Evolutionary conservation across 2,113 vertebrate species (phyloP).

Genomic region (Pygathrix nemaeus): DNA sequence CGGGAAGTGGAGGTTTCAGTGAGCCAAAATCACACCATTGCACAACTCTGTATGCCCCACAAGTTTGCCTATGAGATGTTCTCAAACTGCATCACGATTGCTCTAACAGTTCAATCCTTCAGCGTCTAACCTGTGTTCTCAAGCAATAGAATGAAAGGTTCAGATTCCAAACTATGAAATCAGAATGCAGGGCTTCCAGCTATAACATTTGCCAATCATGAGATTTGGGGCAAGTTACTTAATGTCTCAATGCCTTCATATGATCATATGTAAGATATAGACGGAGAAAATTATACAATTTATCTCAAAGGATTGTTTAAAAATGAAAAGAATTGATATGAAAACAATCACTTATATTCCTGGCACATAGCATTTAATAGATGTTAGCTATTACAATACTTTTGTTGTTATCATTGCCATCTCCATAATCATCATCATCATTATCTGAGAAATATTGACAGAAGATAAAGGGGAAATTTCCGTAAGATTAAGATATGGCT

Average conservation of each 20-base stretch:
- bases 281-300: not conserved
- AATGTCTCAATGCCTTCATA: not conserved
- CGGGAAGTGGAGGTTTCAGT: too few species aligned
- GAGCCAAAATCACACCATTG: too few species aligned
- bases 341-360: not conserved
- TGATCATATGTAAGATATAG: not conserved
- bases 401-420: not conserved
- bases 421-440: not conserved
- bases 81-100: not conserved
- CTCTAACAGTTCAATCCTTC: not conserved
- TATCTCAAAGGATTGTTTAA: constrained; percentile 11
- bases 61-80: constrained; percentile 19
- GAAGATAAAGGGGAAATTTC: not conserved
- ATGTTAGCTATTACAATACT: not conserved
- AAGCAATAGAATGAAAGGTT: not conserved
- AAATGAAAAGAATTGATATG: not conserved
- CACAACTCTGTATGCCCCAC: not conserved
- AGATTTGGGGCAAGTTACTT: not conserved
- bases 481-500: not conserved
- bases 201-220: not conserved
- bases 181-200: not conserved
- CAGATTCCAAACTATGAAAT: not conserved
- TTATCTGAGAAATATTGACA: not conserved
- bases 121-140: not conserved
- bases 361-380: not conserved